Evolutionary conservation across 1,140 invertebrate species (phyloP), one percentile per base, ranked within the genome.

Genomic region (Mamestra configurata): DNA sequence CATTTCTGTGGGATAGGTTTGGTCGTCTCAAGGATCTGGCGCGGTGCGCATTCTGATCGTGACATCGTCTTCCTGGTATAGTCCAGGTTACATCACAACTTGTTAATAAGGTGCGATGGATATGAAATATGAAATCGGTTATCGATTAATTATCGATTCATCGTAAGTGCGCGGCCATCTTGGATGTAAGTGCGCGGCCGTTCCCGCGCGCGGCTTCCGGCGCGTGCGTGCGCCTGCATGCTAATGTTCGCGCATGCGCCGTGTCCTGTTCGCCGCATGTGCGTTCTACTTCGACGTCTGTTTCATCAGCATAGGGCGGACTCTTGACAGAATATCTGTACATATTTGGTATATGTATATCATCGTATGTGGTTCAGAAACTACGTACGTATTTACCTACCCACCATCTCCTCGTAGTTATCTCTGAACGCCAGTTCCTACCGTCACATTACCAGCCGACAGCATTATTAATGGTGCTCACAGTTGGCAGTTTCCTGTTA

Each of bases 81-180:
- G 90, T 83, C 81, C 80, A 85, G 80, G 88, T 93, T 94, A 92
- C 93, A 92, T 93, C 91, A 94, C 89, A 93, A 89, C 83, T 46
- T 80, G 86, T 88, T 85, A 87, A 88, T 86, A 90, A 87, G 90
- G 88, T 72, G 79, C 84, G 87, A 89, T 88, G 87, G 87, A 92
- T 94, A 92, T 85, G 88, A 94, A 93, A 93, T 94, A 93, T 94
- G 90, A 94, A 94, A 93, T 94, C 89, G 90, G 85, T 89, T 89
- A 90, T 93, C 86, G 83, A 79, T 90, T 92, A 90, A 95, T 95
- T 94, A 94, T 93, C 85, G 92, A 94, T 94, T 94, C 93, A 94
- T 88, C 86, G 91, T 93, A 88, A 88, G 92, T 91, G 84, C 89
- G 86, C 86, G 82, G 90, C 92, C 92, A 94, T 94, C 80, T 93